Base-by-base conservation (phyloP, 1,140 invertebrate species). In the Penaeus japonicus region DNA sequence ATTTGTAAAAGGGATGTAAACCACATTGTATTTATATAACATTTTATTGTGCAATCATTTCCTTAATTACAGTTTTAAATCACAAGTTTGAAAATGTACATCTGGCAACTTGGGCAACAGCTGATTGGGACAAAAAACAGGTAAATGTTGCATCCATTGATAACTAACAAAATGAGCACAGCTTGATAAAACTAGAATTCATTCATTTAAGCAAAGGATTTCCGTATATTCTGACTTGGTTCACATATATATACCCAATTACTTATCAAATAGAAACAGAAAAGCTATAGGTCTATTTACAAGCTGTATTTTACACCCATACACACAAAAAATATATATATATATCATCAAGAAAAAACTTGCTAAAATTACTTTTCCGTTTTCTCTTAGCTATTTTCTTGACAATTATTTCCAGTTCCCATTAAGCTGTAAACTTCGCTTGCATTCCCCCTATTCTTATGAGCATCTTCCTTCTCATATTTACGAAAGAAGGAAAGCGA, bases 41-140 rank as follows among this genome's bases (percentile, higher is more conserved):
- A 32, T 84, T 85, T 85, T 78, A 85, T 85, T 85, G 73, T 85
- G 84, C 84, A 78, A 32, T 78, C 73, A 78, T 78, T 55, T 54
- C 54, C 73, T 85, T 78, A 57, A 78, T 85, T 70, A 85, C 84
- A 85, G 78, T 55, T 85, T 85, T 73, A 47, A 47, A 47, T 47
- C 70, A 73, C 70, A 73, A 30, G 27, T 27, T 73, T 85, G 70
- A 85, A 85, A 85, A 85, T 85, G 73, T 85, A 85, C 84, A 85
- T 35, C 73, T 39, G 84, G 73, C 73, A 85, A 78, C 27, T 35
- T 55, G 53, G 84, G 73, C 73, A 85, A 78, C 27, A 78, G 84
- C 73, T 78, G 73, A 35, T 39, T 39, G 35, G 32, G 32, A 65
- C 81, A 27, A 62, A 24, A 30, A 35, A 18, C 53, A 59, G 57